Evolutionary conservation across 2,888 invertebrate genomes (phyloP), one percentile per base, ranked within the genome.

Genomic region (Leptogaster cylindrica): DNA sequence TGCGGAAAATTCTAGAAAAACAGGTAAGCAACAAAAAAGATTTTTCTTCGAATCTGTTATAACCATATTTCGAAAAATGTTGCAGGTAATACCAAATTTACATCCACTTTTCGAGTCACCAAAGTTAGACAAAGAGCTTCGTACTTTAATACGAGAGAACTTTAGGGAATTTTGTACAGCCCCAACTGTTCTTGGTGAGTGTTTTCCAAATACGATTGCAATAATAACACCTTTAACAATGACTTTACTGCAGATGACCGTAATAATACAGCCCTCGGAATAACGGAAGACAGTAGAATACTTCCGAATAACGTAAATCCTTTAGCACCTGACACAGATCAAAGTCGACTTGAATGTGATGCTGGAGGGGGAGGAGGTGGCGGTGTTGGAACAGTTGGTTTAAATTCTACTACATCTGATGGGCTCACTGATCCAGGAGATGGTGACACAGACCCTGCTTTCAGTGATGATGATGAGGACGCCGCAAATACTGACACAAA

Each of bases 71-170:
- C 1, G 1, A 27, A 50, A n/a, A 27, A 10, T 50, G 10, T 55
- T 1, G 27, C 61, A 81, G 81, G 81, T 81, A 73, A 87, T 88
- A 81, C 84, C 85, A 75, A 86, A 87, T 76, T 85, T 88, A 73
- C 85, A 85, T 76, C 86, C 87, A 6, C 78, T 85, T 66, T 74
- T 83, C 84, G 76, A 81, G 80, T 73, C 85, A 78, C 84, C 85
- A 4, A 88, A 87, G 74, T 76, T 89, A 68, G 89, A 89, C 77
- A 82, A 83, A 71, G 89, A 89, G 72, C 77, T 89, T 66, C 81
- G 86, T 70, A 86, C 87, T 70, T 89, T 95, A 81, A 91, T 97
- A 39, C 86, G 92, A 71, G 94, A 95, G 76, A 93, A 92, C 39
- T 97, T 97, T 78, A 89, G 90, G 75, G 96, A 97, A 81, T 97